Conservation (phyloP, 2,888 invertebrate species). For the Catocala sponsa region DNA sequence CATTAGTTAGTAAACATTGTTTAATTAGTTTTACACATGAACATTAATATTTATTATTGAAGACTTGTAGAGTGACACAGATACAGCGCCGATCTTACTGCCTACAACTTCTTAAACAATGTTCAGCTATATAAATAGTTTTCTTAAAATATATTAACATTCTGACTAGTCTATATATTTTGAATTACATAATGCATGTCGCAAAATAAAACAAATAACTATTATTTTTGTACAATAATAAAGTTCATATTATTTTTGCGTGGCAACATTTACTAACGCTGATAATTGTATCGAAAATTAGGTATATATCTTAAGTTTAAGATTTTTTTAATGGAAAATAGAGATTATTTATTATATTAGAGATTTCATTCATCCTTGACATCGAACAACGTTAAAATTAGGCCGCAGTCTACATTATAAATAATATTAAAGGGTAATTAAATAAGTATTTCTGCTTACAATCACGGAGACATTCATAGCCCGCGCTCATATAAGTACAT, state of each 20-base stretch:
- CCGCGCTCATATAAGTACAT: not conserved
- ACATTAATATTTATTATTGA: constrained; percentile 10
- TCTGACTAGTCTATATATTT: constrained; percentile 47
- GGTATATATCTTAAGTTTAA: not conserved
- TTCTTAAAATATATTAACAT: constrained; percentile 46
- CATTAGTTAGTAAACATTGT: constrained; percentile 40
- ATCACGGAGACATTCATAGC: not conserved
- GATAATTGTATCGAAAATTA: not conserved
- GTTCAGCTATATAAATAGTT: constrained; percentile 28
- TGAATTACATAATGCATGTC: constrained; percentile 20
- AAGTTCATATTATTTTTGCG: not conserved
- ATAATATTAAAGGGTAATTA: not conserved
- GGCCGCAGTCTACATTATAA: not conserved
- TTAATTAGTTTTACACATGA: constrained; percentile 30
- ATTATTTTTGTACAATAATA: constrained; percentile 1
- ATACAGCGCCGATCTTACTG: not conserved
- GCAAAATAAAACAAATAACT: constrained; percentile 16
- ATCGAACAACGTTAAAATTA: not conserved
- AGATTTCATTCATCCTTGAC: not conserved
- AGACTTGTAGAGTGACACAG: not conserved
- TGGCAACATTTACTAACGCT: constrained; percentile 2
- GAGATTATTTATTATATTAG: not conserved
- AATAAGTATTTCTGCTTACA: not conserved
- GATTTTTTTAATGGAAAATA: not conserved
- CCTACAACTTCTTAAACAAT: constrained; percentile 32